Percentiles rank a stretch among this genome's conserved stretches.
These are phyloP conservation scores for Urocyon cinereoargenteus DNA, from an alignment of 2,797 vertebrate species.

Conservation along the genomic window DNA sequence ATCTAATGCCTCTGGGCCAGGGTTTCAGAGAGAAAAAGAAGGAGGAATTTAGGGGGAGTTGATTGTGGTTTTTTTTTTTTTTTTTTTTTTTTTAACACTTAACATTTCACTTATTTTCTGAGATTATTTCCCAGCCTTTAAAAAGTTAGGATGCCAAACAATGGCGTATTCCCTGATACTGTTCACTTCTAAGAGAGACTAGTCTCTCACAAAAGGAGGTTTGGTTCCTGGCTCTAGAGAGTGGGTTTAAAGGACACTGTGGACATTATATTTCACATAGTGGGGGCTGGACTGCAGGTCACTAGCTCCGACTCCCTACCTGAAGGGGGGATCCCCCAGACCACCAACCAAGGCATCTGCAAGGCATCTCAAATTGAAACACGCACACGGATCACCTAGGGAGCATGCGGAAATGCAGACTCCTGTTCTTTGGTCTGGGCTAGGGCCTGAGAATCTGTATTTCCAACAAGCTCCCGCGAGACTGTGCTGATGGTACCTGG, in stretches of 20 bases:
- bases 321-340: not conserved
- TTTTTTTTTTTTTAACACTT: not conserved
- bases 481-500: not conserved
- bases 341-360: not conserved
- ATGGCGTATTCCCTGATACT: no score
- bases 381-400: not conserved
- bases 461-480: not conserved
- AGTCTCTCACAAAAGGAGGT: not conserved
- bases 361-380: not conserved
- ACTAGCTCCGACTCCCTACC: no score
- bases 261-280: not conserved
- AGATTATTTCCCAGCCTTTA: not conserved
- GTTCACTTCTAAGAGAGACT: not conserved
- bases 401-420: not conserved
- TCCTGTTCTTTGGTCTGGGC: no score
- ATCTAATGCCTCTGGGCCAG: slow-evolving; percentile 24
- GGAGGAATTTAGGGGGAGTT: slow-evolving; percentile 30
- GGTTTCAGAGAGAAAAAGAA: slow-evolving; percentile 49
- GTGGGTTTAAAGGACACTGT: not conserved
- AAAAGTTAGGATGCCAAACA: not conserved
- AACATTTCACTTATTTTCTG: not conserved
- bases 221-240: not conserved
- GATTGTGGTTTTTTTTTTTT: not conserved
- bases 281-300: not conserved
- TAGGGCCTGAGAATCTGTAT: not conserved